Conservation (phyloP, 2,113 vertebrate species). For the Heterocephalus glaber region DNA sequence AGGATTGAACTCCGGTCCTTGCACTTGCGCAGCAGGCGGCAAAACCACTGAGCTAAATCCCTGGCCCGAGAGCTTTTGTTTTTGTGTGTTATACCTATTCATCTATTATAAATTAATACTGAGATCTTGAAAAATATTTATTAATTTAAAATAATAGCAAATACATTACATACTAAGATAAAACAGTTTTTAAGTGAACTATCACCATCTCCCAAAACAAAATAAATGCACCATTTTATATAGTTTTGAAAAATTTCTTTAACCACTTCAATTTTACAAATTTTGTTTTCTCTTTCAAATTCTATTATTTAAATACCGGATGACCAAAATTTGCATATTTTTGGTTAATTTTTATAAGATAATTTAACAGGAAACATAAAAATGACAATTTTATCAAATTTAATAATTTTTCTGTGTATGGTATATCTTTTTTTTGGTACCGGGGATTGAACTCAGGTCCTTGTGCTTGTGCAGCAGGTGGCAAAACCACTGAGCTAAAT, state of each 20-base stretch:
- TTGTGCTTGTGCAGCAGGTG: too few species aligned
- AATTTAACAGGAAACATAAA: not conserved
- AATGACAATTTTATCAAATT: not conserved
- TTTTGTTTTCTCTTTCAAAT: not conserved
- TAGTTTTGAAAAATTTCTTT: conserved; percentile 9
- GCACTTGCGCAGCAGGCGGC: too few species aligned
- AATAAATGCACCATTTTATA: not conserved
- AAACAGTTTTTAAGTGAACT: not conserved
- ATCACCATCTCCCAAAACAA: not conserved
- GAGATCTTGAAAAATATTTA: not conserved
- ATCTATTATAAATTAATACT: not conserved
- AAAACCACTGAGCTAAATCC: too few species aligned
- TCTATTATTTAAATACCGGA: not conserved
- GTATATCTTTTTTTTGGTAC: not conserved
- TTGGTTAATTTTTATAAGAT: not conserved
- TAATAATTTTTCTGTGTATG: not conserved
- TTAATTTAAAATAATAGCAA: not conserved
- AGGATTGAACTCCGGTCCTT: too few species aligned
- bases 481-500: too few species aligned
- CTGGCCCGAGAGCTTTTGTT: too few species aligned
- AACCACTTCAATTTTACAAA: not conserved
- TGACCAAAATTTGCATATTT: not conserved
- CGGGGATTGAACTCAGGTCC: too few species aligned
- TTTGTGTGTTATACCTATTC: not conserved
- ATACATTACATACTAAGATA: not conserved